Evolutionary conservation across 2,797 vertebrate genomes (phyloP), one percentile per base, ranked within the genome.

Genomic region (Hydrophis major): DNA sequence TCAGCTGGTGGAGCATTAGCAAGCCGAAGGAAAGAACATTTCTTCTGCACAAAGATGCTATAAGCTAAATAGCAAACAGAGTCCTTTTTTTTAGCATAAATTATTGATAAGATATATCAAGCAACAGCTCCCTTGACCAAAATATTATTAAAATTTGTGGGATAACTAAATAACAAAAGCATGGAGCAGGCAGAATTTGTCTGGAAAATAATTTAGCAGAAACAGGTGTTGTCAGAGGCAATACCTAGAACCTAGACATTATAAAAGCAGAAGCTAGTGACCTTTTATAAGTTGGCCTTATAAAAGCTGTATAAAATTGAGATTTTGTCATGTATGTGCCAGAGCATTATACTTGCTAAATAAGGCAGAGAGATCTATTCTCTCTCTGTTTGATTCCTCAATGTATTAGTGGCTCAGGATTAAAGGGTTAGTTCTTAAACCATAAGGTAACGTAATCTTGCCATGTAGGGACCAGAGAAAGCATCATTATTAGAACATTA

Each of bases 21-120:
- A 53, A 88, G 87, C 93, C 12, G 87, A 91, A 91, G 93, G 92
- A 93, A 87, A 92, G 63, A 86, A 83, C 92, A 50, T 12, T 93
- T 7, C 5, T 86, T 95, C 90, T 0, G 3, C 91, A 89, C 92
- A 92, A 94, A 93, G 94, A 94, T 92, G 78, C 60, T 89, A 78
- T 87, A 94, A 95, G 91, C 63, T 42, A 92, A 94, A 96, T 42
- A 95, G 87, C 32, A 94, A 92, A 94, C 69, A 78, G 94, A 91
- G 74, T 95, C 56, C 94, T 4, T 93, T 93, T 32, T 94, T 95
- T 95, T 83, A 96, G 93, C 86, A 94, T 92, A 96, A 96, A 96
- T 94, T 95, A 95, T 95, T 0, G 0, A 94, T 95, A 95, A 95
- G 93, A 28, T 89, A 90, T 95, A 92, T 93, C 91, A 94, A 93